Conservation (phyloP, 2,113 vertebrate genomes). For the Bothrops jararaca region DNA sequence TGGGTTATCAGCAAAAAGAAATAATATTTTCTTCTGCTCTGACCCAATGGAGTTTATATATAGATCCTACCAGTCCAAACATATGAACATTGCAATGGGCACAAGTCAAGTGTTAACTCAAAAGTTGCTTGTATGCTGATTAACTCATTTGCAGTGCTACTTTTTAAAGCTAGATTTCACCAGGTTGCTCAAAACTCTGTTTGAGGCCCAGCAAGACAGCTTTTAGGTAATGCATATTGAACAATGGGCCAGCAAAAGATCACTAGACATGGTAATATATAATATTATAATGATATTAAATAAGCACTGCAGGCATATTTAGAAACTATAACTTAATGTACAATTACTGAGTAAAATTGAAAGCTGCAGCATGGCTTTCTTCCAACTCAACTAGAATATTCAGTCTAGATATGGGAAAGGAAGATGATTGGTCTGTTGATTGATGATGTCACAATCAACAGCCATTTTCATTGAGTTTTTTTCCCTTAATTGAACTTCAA, state of each 20-base stretch:
- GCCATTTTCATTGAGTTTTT: background rate
- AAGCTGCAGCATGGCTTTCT: background rate
- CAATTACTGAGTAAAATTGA: background rate
- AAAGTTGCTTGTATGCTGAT: background rate
- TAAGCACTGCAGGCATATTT: background rate
- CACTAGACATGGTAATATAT: background rate
- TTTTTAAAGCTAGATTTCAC: background rate
- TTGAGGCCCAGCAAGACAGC: background rate
- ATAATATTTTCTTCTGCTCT: background rate
- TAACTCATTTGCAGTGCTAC: background rate
- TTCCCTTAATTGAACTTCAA: background rate
- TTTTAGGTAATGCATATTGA: background rate
- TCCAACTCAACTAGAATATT: background rate
- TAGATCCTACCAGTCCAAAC: background rate
- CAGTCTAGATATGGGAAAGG: background rate
- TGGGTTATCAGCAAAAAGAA: background rate
- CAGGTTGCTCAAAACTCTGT: background rate
- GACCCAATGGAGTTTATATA: background rate
- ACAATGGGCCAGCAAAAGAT: background rate
- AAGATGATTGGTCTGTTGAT: background rate
- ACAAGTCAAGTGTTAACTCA: background rate
- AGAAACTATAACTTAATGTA: background rate
- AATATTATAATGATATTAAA: background rate
- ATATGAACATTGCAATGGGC: background rate
- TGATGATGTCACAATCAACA: background rate